These are phyloP conservation scores for Nephrotoma flavescens DNA, from an alignment of 2,888 invertebrate genomes.

Conservation along the genomic window DNA sequence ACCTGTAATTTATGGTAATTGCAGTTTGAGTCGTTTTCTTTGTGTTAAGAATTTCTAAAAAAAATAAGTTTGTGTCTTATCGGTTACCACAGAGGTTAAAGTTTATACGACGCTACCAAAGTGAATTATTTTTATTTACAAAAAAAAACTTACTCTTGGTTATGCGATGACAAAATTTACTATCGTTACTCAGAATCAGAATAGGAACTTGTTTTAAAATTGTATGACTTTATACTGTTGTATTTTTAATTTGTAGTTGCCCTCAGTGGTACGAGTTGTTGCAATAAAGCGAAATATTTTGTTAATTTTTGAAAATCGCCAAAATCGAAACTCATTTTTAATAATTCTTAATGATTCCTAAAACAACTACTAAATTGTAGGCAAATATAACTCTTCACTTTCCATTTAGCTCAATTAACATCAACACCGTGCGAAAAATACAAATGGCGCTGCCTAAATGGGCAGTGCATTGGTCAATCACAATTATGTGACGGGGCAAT, in stretches of 20 bases:
- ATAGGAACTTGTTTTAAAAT: neutral
- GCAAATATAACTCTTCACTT: neutral
- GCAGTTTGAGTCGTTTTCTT: neutral
- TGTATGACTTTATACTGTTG: neutral
- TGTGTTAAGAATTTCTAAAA: neutral
- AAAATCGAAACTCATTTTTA: neutral
- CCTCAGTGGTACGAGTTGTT: neutral
- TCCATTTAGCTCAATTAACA: neutral
- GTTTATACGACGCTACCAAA: neutral
- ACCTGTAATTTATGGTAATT: neutral
- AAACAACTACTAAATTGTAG: neutral
- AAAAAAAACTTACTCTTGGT: neutral
- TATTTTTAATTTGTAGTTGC: neutral
- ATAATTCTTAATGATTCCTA: neutral
- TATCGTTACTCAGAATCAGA: neutral
- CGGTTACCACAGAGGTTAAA: neutral
- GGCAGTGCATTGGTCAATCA: conserved; percentile 10
- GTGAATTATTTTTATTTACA: neutral
- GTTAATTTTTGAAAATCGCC: neutral
- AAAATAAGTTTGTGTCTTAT: neutral
- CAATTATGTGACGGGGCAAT: conserved; percentile 25
- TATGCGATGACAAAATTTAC: neutral
- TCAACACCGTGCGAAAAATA: neutral
- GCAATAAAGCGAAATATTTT: neutral
- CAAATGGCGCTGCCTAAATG: conserved; percentile 9